Conservation (phyloP, 1,140 invertebrate genomes). For the Cryptotermes secundus region DNA sequence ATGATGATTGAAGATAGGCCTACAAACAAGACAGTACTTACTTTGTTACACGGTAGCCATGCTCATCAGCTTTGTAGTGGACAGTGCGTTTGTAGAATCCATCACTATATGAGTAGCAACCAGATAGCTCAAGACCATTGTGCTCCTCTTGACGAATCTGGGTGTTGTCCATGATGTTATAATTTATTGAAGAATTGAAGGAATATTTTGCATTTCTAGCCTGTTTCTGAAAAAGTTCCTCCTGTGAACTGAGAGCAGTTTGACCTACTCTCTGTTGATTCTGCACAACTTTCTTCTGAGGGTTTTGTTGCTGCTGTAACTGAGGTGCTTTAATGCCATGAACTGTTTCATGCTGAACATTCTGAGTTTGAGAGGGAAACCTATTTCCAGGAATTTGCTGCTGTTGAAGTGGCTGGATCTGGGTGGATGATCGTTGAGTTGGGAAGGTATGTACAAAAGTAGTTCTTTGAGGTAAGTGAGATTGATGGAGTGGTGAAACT, state of each 20-base stretch:
- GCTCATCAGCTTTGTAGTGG: constrained; percentile 58
- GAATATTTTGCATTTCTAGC: constrained; percentile 48
- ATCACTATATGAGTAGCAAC: constrained; percentile 58
- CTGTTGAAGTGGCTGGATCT: not conserved
- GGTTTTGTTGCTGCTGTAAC: not conserved
- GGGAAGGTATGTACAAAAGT: not conserved
- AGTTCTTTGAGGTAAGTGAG: not conserved
- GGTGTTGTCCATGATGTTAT: constrained; percentile 53
- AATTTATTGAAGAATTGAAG: constrained; percentile 51
- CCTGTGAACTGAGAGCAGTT: not conserved
- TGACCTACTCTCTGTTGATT: not conserved
- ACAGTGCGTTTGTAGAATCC: constrained; percentile 56
- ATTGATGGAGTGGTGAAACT: too few relatives aligned
- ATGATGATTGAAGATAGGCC: too few relatives aligned
- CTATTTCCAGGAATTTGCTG: not conserved
- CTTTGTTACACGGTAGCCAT: constrained; percentile 57
- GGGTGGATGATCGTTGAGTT: too few relatives aligned
- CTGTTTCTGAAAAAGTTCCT: constrained; percentile 38
- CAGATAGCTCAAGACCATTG: constrained; percentile 52
- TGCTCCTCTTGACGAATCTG: constrained; percentile 53
- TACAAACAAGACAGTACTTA: constrained; percentile 43
- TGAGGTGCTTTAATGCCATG: too few relatives aligned
- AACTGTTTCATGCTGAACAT: too few relatives aligned
- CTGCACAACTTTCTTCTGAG: not conserved
- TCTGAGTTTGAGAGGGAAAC: too few relatives aligned